Evolutionary conservation across 2,797 vertebrate species (phyloP), one percentile per base, ranked within the genome.

Genomic region (Pogonophryne albipinna): DNA sequence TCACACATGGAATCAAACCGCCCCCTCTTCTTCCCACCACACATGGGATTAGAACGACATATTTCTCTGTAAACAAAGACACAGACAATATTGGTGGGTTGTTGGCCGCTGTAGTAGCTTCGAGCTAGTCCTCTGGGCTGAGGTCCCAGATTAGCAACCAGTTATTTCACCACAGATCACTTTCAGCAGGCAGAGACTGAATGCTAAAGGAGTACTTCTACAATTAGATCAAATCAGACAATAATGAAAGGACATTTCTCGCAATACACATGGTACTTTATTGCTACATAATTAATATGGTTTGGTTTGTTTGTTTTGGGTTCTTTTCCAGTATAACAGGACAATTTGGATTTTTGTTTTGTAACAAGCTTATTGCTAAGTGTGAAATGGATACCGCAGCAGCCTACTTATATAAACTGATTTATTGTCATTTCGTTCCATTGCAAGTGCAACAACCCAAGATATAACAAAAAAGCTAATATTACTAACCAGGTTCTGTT

Each of bases 51-150:
- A 90, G 86, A 76, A 82, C 53, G 59, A 80, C 87, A 90, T 86
- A 86, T 92, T 90, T 90, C 68, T 78, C 78, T 66, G 79, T 79
- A 84, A 87, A 92, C 91, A 92, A 91, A 91, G 84, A 68, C 74
- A 34, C 67, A 85, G 86, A 93, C 87, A 91, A 90, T 90, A 66
- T 83, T 49, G 66, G 83, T 89, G 88, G 86, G 86, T 64, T 88
- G 87, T 61, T 91, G 88, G 84, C 86, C 80, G 82, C 61, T 73
- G 84, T 49, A 27, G 79, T 56, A 51, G 86, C 87, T 89, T 66
- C n/a, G 19, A 85, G 91, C 86, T 71, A 61, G 80, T 90, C 86
- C 88, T 86, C 76, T 71, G 83, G 88, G 87, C 87, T 74, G 71
- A 68, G 46, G 71, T 89, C 81, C 85, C 87, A 88, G 87, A 89